These are phyloP conservation scores for Microchirus variegatus DNA, from an alignment of 2,797 vertebrate species.

Conservation along the genomic window DNA sequence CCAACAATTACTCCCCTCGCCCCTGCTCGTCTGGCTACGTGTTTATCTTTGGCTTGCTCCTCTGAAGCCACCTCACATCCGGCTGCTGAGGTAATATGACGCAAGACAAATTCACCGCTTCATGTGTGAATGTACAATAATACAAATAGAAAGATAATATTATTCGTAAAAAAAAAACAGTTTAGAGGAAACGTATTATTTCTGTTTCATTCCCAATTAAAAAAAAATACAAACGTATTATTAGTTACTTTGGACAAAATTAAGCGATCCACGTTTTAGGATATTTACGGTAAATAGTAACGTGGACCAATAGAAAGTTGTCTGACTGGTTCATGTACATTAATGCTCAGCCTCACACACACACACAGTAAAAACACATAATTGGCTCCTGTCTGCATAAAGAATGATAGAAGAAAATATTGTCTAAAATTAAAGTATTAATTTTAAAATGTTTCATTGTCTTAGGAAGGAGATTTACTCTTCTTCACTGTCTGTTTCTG, in stretches of 20 bases:
- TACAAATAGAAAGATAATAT: background rate
- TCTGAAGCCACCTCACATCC: constrained; percentile 92
- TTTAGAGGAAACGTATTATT: accelerated
- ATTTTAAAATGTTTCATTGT: too few relatives aligned
- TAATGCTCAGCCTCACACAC: background rate
- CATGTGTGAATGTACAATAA: background rate
- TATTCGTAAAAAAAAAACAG: background rate
- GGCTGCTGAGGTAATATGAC: constrained; percentile 56
- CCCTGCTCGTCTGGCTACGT: constrained; percentile 73
- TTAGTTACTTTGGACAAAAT: too few relatives aligned
- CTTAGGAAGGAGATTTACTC: too few relatives aligned
- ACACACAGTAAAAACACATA: too few relatives aligned
- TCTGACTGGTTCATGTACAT: background rate
- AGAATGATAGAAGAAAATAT: too few relatives aligned
- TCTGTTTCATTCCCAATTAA: accelerated
- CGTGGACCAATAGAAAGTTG: constrained; percentile 78
- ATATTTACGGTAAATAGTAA: constrained; percentile 65
- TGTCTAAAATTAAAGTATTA: too few relatives aligned
- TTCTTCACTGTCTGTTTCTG: too few relatives aligned
- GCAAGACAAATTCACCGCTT: constrained; percentile 24
- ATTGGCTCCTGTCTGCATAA: too few relatives aligned
- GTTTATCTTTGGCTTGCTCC: constrained; percentile 85
- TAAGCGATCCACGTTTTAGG: background rate
- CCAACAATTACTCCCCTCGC: constrained; percentile 26
- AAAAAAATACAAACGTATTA: too few relatives aligned